Base-by-base conservation (phyloP, 2,113 vertebrate genomes). In the Oenanthe oenanthe region DNA sequence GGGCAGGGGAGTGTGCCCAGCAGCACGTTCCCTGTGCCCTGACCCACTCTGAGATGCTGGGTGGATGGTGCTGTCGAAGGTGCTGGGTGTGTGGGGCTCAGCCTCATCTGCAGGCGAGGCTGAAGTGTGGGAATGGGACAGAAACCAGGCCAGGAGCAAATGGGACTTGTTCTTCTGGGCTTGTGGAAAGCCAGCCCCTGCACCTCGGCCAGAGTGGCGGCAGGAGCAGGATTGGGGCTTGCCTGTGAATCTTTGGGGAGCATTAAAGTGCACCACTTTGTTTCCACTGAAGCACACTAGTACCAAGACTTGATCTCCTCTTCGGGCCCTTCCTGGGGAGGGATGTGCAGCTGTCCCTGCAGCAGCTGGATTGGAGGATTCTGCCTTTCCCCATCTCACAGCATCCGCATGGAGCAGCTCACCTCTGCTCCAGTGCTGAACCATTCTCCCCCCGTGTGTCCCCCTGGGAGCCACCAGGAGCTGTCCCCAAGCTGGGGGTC, bases 261-360 rank as follows among this genome's bases (percentile, higher is more conserved):
- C 82, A 97, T 97, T 97, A 97, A 97, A 97, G 85, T 40, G 72
- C 72, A 38, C 63, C 4, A 1, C 54, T 78, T 57, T 47, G 61
- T 83, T 94, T 61, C 71, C 85, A 85, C 57, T 36, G 60, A 93
- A 85, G 53, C 72, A 28, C 40, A 4, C 10, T 10, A 36, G 48
- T 85, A 82, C 76, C 60, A 16, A 80, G 62, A 66, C 19, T 79
- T 1, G 0, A 10, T 73, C 36, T 93, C 61, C n/a, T 75, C 79
- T 91, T 21, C 0, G 2, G 54, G 78, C 68, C 63, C 45, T 78
- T 90, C 91, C 48, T 48, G 47, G 26, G 92, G 72, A 50, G 50
- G 71, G 36, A 53, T 17, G 85, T 3, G 4, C 43, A 65, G 82
- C 67, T 2, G 6, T 56, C 26, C n/a, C 45, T 83, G 17, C 79